Percentiles rank a stretch among this genome's conserved stretches.
These are phyloP conservation scores for Mizuhopecten yessoensis DNA, from an alignment of 1,140 invertebrate genomes.

Conservation along the genomic window DNA sequence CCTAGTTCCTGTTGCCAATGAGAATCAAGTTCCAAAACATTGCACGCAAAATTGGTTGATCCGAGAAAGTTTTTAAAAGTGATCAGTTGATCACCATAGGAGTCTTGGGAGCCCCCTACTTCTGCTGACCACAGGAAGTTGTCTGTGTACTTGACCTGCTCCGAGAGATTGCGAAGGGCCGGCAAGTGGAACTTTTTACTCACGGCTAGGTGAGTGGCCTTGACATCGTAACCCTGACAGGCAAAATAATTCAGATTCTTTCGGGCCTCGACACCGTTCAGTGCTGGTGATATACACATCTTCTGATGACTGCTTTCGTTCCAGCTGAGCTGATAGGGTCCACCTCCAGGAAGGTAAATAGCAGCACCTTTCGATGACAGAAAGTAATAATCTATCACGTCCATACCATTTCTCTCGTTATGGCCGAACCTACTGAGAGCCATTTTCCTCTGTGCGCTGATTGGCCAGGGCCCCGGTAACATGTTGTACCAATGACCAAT, in stretches of 20 bases:
- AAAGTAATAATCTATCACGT: slow-evolving; percentile 60
- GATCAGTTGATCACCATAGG: neutral
- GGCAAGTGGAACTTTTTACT: slow-evolving; percentile 57
- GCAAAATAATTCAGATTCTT: slow-evolving; percentile 65
- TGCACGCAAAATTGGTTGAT: slow-evolving; percentile 72
- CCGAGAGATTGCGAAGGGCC: slow-evolving; percentile 42
- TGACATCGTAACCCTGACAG: slow-evolving; percentile 67
- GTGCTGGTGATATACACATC: slow-evolving; percentile 55
- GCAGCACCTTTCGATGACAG: slow-evolving; percentile 54
- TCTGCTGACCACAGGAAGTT: slow-evolving; percentile 21
- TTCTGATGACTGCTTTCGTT: slow-evolving; percentile 43
- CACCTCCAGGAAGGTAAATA: slow-evolving; percentile 51
- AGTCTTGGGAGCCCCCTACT: neutral
- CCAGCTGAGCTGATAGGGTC: slow-evolving; percentile 47
- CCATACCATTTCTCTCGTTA: slow-evolving; percentile 45
- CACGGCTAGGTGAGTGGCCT: slow-evolving; percentile 58
- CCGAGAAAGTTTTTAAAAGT: neutral
- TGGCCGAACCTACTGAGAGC: slow-evolving; percentile 45
- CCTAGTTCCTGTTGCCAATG: slow-evolving; percentile 95
- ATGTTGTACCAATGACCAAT: slow-evolving; percentile 58
- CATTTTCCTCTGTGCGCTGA: neutral
- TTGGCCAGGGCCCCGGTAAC: slow-evolving; percentile 49
- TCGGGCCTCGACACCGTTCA: neutral
- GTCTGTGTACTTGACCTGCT: slow-evolving; percentile 75
- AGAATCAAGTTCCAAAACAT: slow-evolving; percentile 94